Base-by-base conservation (phyloP, 1,140 invertebrate species). In the Leptopilina clavipes region DNA sequence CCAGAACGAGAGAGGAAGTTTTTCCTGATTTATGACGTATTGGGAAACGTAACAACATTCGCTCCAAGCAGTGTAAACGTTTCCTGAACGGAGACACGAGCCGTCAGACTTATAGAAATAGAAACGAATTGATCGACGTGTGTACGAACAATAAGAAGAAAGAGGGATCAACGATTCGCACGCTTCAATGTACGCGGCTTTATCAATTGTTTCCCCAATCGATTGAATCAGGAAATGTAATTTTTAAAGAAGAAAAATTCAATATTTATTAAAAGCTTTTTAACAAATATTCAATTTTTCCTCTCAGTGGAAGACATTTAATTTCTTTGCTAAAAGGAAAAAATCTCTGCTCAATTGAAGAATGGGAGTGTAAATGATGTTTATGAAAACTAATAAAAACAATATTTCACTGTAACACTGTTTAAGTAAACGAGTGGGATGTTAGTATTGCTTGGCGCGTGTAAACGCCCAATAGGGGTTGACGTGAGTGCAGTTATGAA, bases 81-180 rank as follows among this genome's bases (percentile, higher is more conserved):
- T 89, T 89, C 86, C 89, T 87, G 86, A 83, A 77, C 78, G 79
- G 82, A 84, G 83, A 83, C 80, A 82, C 80, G 37, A 65, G 75
- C 45, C 44, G 22, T 65, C 73, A 65, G 25, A 65, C 54, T 22
- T 74, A 79, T 75, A 79, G 76, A 78, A 78, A 65, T 25, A 79
- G 73, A 81, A 79, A 79, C 72, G 76, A 79, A 79, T 79, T 77
- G 79, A 81, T 77, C 76, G 74, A 80, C 59, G 59, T 65, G 59
- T 78, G 83, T 78, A 74, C 70, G 79, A 79, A 84, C 85, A 82
- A 86, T 84, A 85, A 86, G 82, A 79, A 82, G 75, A 83, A 86
- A 78, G 80, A 85, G 86, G 86, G 84, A 81, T 59, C 73, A 85
- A 87, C 76, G 82, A 84, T 78, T 77, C 80, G 83, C 86, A 88